phyloP scores from a whole-genome alignment of 2,797 vertebrate genomes.

The Mus minutoides region DNA sequence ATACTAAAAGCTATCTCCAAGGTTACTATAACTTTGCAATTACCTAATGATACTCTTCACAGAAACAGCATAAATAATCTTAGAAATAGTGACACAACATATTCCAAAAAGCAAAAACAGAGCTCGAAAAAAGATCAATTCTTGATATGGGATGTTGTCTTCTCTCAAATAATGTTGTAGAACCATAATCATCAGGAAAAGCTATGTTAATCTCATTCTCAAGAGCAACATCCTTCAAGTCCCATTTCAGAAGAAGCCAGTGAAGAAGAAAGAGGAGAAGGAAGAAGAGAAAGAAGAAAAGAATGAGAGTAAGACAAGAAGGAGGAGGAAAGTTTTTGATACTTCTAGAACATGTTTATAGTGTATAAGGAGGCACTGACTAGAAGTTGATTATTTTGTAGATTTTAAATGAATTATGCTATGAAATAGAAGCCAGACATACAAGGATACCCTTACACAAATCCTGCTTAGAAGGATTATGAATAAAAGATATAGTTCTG shows the following conservation, averaged over 20 bases:
- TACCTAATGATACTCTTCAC: background rate
- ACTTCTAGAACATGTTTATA: background rate
- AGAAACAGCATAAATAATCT: background rate
- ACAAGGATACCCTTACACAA: background rate
- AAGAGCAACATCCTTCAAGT: background rate
- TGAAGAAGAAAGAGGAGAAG: background rate
- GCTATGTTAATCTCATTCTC: background rate
- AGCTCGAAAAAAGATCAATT: background rate
- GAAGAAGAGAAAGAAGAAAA: background rate
- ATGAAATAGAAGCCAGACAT: background rate
- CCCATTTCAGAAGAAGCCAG: background rate
- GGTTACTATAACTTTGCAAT: background rate
- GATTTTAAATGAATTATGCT: background rate
- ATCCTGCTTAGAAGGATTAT: constrained; percentile 14
- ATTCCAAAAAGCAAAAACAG: background rate
- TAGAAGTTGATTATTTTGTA: background rate
- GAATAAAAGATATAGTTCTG: background rate
- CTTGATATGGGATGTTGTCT: background rate
- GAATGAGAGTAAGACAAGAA: background rate
- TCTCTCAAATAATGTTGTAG: background rate
- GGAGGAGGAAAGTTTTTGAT: background rate
- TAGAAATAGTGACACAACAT: background rate
- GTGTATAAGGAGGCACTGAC: too few relatives aligned
- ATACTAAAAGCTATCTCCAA: too few relatives aligned
- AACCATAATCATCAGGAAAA: too few relatives aligned